Evolutionary conservation across 2,113 vertebrate genomes (phyloP).

Genomic region (Garra rufa): DNA sequence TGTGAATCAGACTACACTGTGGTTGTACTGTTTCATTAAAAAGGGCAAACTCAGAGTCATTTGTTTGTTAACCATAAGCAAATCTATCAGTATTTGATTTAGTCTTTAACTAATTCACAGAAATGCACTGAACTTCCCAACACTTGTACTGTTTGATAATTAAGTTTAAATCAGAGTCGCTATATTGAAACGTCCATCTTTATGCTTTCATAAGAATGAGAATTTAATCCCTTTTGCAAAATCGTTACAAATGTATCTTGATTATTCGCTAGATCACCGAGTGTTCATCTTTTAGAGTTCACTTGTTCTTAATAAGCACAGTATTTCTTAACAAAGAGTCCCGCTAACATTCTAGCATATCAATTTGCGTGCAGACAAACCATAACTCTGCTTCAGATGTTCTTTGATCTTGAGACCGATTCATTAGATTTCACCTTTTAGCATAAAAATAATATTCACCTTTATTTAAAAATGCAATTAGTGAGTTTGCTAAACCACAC

Average conservation of each 20-base stretch:
- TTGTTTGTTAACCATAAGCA: neutral
- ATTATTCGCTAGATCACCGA: neutral
- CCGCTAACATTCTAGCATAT: neutral
- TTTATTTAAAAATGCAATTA: conserved; percentile 54
- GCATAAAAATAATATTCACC: conserved; percentile 39
- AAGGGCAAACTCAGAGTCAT: neutral
- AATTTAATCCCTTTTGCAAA: neutral
- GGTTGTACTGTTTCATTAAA: neutral
- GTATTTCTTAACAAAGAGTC: neutral
- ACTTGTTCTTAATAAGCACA: neutral
- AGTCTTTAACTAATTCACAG: neutral
- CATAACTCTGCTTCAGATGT: conserved; percentile 13
- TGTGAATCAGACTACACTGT: neutral
- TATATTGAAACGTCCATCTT: neutral
- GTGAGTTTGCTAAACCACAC: conserved; percentile 39
- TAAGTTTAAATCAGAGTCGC: neutral
- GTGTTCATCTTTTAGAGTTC: neutral
- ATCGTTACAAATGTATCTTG: neutral
- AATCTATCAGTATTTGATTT: neutral
- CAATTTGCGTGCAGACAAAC: neutral
- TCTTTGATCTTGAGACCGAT: conserved; percentile 40
- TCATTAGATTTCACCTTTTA: conserved; percentile 46
- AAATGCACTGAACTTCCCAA: neutral
- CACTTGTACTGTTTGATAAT: neutral
- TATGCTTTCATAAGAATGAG: neutral